phyloP scores from a whole-genome alignment of 2,113 vertebrate species.

The Hyla sarda region DNA sequence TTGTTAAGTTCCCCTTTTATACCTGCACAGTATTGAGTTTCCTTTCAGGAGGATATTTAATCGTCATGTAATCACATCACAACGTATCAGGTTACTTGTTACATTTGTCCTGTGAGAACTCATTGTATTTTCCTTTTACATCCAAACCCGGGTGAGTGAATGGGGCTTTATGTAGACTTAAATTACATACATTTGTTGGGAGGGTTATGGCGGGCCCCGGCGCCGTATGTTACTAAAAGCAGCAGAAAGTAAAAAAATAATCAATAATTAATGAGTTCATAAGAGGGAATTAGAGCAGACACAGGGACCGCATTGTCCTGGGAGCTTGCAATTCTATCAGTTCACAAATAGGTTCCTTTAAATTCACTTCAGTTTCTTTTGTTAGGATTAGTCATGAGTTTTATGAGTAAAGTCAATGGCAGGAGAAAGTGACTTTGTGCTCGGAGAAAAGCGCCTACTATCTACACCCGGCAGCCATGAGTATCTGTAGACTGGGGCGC shows the following conservation, averaged over 20 bases:
- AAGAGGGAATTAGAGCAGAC: neutral
- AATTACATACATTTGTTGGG: conserved; percentile 31
- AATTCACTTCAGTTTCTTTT: neutral
- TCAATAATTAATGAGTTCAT: neutral
- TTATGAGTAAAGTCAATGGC: too few relatives aligned
- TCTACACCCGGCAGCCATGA: too few relatives aligned
- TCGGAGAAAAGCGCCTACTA: too few relatives aligned
- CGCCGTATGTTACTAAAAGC: neutral
- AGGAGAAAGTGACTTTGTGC: too few relatives aligned
- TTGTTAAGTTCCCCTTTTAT: conserved; percentile 56
- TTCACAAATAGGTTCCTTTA: neutral
- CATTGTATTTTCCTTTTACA: conserved; percentile 31
- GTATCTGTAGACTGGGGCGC: too few relatives aligned
- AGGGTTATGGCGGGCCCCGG: neutral
- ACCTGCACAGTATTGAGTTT: conserved; percentile 31
- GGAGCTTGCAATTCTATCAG: neutral
- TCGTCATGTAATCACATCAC: conserved; percentile 28
- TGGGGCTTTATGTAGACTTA: neutral
- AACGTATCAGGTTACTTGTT: conserved; percentile 35
- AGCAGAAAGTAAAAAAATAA: neutral
- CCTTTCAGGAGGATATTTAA: conserved; percentile 48
- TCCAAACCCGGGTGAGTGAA: conserved; percentile 12
- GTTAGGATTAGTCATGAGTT: neutral
- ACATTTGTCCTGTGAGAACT: conserved; percentile 21
- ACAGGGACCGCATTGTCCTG: neutral